phyloP scores from a whole-genome alignment of 2,888 invertebrate species.

The Neoscelio sp. region DNA sequence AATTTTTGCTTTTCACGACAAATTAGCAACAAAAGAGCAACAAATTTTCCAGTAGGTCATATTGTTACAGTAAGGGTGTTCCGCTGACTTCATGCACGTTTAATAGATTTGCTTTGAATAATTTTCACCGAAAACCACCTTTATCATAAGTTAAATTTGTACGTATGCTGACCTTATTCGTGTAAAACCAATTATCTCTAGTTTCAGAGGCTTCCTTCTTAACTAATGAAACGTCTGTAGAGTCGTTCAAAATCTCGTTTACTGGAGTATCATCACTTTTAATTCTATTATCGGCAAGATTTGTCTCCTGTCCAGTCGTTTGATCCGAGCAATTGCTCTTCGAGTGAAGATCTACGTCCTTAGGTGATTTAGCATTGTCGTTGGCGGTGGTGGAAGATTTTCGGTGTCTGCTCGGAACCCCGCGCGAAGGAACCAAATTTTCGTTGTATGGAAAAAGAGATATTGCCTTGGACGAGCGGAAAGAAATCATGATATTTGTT shows the following conservation, averaged over 20 bases:
- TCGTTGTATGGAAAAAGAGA: constrained; percentile 73
- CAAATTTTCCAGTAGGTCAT: no score
- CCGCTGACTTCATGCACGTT: no score
- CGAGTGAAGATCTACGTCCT: constrained; percentile 23
- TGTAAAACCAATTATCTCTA: constrained; percentile 51
- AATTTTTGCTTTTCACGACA: no score
- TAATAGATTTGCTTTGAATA: no score
- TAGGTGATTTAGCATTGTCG: constrained; percentile 24
- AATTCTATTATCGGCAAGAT: constrained; percentile 44
- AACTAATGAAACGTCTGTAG: background rate
- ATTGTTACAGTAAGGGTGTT: no score
- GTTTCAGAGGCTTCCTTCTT: constrained; percentile 43
- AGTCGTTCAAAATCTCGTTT: constrained; percentile 31
- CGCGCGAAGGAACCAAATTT: constrained; percentile 61
- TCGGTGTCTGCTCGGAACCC: constrained; percentile 69
- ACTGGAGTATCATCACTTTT: constrained; percentile 37
- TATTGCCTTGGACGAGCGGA: constrained; percentile 72
- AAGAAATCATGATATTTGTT: no score
- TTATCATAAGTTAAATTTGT: constrained; percentile 21
- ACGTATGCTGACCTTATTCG: constrained; percentile 49
- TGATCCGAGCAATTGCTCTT: constrained; percentile 38
- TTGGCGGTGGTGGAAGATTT: constrained; percentile 58
- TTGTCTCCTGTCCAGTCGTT: constrained; percentile 11
- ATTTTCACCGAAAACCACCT: no score
- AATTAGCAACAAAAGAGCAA: no score